Evolutionary conservation across 2,113 vertebrate genomes (phyloP).

Genomic region (Nothoprocta perdicaria): DNA sequence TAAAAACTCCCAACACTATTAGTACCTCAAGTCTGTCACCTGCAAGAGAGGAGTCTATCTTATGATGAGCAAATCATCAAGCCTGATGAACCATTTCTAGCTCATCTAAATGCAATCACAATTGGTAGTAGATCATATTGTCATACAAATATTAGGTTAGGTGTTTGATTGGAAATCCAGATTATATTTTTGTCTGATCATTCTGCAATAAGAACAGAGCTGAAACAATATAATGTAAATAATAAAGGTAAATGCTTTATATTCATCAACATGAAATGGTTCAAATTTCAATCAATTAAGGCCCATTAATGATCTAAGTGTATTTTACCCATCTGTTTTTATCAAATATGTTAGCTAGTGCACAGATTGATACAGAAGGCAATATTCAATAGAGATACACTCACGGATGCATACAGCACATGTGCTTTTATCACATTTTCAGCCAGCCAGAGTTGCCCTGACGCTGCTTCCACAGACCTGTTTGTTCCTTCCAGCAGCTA

Average conservation of each 20-base stretch:
- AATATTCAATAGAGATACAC: neutral
- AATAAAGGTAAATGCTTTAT: neutral
- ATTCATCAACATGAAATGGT: neutral
- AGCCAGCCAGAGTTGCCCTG: neutral
- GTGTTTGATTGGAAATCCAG: neutral
- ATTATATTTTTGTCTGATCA: neutral
- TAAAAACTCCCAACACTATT: neutral
- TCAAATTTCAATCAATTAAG: neutral
- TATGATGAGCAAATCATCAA: neutral
- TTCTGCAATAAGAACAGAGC: neutral
- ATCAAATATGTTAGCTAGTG: neutral
- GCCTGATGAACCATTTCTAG: neutral
- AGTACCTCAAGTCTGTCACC: neutral
- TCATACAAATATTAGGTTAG: neutral
- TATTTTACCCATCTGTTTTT: neutral
- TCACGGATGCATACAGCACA: neutral
- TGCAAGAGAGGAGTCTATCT: neutral
- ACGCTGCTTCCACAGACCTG: neutral
- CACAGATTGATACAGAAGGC: neutral
- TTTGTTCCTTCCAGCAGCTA: neutral
- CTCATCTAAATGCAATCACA: neutral
- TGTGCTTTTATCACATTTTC: neutral
- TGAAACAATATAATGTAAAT: neutral
- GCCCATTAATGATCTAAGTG: neutral
- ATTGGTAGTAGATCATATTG: neutral